Percentiles rank a stretch among this genome's conserved stretches.
These are phyloP conservation scores for Chondrosia reniformis DNA, from an alignment of 37 sponge, comb jelly and placozoan genomes.

Conservation along the genomic window DNA sequence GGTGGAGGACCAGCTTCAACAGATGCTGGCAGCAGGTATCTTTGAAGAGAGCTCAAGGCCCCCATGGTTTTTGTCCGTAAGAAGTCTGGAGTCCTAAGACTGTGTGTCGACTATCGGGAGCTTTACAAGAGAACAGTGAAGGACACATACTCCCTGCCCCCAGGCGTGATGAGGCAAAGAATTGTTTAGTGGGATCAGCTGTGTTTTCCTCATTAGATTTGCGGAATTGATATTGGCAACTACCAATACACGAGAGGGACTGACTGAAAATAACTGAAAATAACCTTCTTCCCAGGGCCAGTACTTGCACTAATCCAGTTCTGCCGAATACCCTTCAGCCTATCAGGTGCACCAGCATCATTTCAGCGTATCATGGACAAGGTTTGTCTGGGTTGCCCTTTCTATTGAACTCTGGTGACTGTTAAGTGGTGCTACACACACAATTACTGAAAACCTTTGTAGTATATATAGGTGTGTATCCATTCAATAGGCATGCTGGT, in stretches of 20 bases:
- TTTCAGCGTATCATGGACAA: slow-evolving; percentile 17
- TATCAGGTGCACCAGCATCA: slow-evolving; percentile 13
- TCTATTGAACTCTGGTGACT: neutral
- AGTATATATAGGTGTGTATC: too few species aligned
- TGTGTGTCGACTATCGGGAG: slow-evolving; percentile 54
- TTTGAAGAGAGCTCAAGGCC: slow-evolving; percentile 27
- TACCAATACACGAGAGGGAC: neutral
- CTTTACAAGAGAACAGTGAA: slow-evolving; percentile 50
- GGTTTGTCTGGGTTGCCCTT: slow-evolving; percentile 8
- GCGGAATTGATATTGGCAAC: slow-evolving; percentile 5
- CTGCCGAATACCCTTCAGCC: slow-evolving; percentile 3
- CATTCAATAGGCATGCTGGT: too few species aligned
- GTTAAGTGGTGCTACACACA: neutral
- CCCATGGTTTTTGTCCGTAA: slow-evolving; percentile 50
- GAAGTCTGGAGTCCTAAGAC: slow-evolving; percentile 23
- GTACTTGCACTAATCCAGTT: slow-evolving; percentile 16
- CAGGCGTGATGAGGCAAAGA: slow-evolving; percentile 51
- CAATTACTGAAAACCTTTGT: too few species aligned
- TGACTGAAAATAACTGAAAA: neutral
- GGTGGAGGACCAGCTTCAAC: slow-evolving; percentile 37
- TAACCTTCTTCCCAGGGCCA: slow-evolving; percentile 11
- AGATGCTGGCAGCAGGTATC: slow-evolving; percentile 41
- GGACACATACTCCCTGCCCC: slow-evolving; percentile 59
- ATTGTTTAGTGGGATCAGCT: slow-evolving; percentile 36
- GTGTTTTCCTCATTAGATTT: slow-evolving; percentile 26